Evolutionary conservation across 2,797 vertebrate species (phyloP), one percentile per base, ranked within the genome.

Genomic region (Mormyrops attenuatus): DNA sequence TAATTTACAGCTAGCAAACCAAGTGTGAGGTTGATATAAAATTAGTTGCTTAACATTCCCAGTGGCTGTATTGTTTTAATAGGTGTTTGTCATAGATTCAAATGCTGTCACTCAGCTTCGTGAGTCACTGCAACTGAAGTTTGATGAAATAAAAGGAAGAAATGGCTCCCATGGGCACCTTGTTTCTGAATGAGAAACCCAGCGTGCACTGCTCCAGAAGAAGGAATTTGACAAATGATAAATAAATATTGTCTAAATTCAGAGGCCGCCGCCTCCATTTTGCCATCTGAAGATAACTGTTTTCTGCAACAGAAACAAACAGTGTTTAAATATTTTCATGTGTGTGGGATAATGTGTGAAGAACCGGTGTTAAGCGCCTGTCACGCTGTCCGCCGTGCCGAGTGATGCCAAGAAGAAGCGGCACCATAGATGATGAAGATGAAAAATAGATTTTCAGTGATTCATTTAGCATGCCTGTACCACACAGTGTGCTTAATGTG

Each of bases 1-100:
- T 91, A 82, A 90, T 87, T 92, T 93, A 92, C 84, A 91, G 89
- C 92, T 90, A 91, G 90, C 90, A 90, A 89, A 88, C 87, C 86
- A 85, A 91, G 77, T 93, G 89, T 93, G 90, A 91, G 89, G 89
- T 88, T 88, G 69, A 41, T 84, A 44, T 85, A 84, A 80, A 91
- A 85, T 88, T 90, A 57, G 34, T 90, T 89, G 13, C 9, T 15
- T 77, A 88, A 88, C 92, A 85, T 85, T 66, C 90, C 41, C 53
- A 85, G 9, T 89, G 26, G 91, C 90, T 85, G 60, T 17, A 60
- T 63, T 34, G 15, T 82, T 49, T 89, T 41, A 50, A 4, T 17
- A 50, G 57, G 38, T 85, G 26, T 17, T 88, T 15, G 13, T 15
- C n/a, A 85, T 6, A n/a, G 57, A 5, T 73, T 73, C 57, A 26